These are phyloP conservation scores for Lochmaea crataegi DNA, from an alignment of 2,888 invertebrate species.

Conservation along the genomic window DNA sequence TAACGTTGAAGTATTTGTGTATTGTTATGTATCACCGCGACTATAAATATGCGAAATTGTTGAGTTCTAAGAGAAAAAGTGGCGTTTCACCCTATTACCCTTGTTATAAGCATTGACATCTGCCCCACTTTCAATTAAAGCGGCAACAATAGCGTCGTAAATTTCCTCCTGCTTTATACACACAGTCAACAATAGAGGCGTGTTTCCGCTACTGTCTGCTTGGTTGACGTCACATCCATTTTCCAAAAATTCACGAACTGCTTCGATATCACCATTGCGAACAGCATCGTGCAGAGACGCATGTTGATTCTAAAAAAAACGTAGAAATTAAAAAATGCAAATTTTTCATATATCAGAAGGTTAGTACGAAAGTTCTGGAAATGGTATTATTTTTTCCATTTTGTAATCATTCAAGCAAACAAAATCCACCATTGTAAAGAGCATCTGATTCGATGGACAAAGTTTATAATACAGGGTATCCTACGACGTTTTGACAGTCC, in stretches of 20 bases:
- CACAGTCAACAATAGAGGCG: slow-evolving; percentile 63
- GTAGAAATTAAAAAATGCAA: too few relatives aligned
- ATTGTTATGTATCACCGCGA: neutral
- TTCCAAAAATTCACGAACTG: slow-evolving; percentile 58
- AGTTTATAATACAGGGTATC: too few relatives aligned
- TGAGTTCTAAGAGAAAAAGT: slow-evolving; percentile 4
- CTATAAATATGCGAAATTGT: slow-evolving; percentile 15
- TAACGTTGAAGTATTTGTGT: too few relatives aligned
- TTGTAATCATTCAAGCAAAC: too few relatives aligned
- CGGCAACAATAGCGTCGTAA: slow-evolving; percentile 59
- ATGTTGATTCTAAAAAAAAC: slow-evolving; percentile 6
- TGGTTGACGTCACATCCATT: slow-evolving; percentile 59
- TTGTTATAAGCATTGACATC: slow-evolving; percentile 53
- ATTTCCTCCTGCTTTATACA: slow-evolving; percentile 54
- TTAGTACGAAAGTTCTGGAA: too few relatives aligned
- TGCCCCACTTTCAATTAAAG: slow-evolving; percentile 58
- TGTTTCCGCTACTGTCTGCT: slow-evolving; percentile 60
- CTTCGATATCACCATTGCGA: slow-evolving; percentile 58
- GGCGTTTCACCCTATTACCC: slow-evolving; percentile 38
- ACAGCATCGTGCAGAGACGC: slow-evolving; percentile 61
- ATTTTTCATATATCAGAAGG: too few relatives aligned
- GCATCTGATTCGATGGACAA: too few relatives aligned
- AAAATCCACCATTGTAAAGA: too few relatives aligned
- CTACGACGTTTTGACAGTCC: too few relatives aligned
- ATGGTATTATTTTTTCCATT: too few relatives aligned